Conservation (phyloP, 1,140 invertebrate species). For the Hylaeus anthracinus region DNA sequence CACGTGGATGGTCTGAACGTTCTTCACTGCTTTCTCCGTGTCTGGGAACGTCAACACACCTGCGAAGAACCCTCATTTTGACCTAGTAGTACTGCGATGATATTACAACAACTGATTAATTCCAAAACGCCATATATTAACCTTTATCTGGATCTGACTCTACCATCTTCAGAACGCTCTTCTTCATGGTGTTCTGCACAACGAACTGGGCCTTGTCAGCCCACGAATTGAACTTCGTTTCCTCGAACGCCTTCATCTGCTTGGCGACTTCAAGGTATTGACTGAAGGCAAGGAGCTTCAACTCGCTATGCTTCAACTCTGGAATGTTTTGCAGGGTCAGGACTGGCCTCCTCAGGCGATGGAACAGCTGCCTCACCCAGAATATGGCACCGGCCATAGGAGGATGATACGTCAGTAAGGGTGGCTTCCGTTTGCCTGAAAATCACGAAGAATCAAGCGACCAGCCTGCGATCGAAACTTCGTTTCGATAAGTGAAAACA, state of each 20-base stretch:
- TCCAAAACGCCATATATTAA: not conserved
- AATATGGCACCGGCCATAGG: conserved; percentile 90
- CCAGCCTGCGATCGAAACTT: not conserved
- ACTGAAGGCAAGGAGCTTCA: conserved; percentile 87
- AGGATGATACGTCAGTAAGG: conserved; percentile 88
- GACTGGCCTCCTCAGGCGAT: conserved; percentile 89
- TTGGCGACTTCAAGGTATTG: conserved; percentile 89
- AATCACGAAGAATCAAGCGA: not conserved
- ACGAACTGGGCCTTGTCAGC: conserved; percentile 81
- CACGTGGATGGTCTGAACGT: conserved; percentile 4
- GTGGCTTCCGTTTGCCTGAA: conserved; percentile 87
- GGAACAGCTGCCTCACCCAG: conserved; percentile 90
- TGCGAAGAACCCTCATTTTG: not conserved
- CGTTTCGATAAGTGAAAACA: not conserved
- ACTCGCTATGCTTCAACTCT: conserved; percentile 88
- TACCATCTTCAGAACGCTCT: conserved; percentile 84
- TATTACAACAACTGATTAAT: not conserved
- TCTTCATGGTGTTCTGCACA: conserved; percentile 84
- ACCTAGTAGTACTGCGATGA: not conserved
- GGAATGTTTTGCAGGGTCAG: conserved; percentile 88
- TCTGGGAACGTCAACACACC: conserved; percentile 36
- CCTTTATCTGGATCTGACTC: conserved; percentile 55
- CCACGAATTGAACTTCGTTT: conserved; percentile 85
- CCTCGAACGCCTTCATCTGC: conserved; percentile 89
- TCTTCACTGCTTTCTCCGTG: not conserved